A percentile compares a stretch with the other conserved stretches of the same genome.
Evolutionary conservation across 2,888 invertebrate genomes (phyloP).

Genomic region (Seladonia tumulorum): DNA sequence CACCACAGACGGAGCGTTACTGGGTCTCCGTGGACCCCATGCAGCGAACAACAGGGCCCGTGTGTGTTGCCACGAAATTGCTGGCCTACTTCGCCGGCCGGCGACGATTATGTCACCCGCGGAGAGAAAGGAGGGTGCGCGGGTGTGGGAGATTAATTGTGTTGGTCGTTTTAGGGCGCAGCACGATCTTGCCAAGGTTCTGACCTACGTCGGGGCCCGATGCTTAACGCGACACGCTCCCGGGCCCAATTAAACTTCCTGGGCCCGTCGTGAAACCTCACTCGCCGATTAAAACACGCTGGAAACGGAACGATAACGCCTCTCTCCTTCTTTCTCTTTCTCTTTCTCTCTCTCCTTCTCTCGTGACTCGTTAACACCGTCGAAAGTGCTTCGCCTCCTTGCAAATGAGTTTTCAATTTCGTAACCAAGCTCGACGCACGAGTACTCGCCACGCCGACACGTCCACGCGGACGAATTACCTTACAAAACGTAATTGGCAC

Average conservation of each 20-base stretch:
- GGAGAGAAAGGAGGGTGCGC: conserved; percentile 73
- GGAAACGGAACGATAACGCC: conserved; percentile 59
- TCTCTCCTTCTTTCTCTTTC: not conserved
- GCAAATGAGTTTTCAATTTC: conserved; percentile 68
- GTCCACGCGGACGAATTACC: conserved; percentile 16
- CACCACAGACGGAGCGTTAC: not conserved
- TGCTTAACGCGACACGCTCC: conserved; percentile 59
- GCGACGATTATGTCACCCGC: conserved; percentile 70
- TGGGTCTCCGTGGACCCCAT: conserved; percentile 4
- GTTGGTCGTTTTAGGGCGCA: conserved; percentile 67
- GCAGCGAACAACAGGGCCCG: conserved; percentile 30
- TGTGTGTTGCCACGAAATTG: conserved; percentile 43
- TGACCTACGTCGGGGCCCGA: conserved; percentile 51
- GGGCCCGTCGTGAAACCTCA: conserved; percentile 47
- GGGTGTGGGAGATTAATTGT: conserved; percentile 77
- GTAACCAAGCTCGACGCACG: conserved; percentile 50
- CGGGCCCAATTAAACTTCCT: conserved; percentile 56
- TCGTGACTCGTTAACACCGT: conserved; percentile 69
- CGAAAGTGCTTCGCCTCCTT: conserved; percentile 50
- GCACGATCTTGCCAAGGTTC: conserved; percentile 65
- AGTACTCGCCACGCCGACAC: conserved; percentile 18
- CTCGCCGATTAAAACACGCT: conserved; percentile 28
- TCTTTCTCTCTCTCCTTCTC: conserved; percentile 13
- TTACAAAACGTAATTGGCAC: conserved; percentile 14
- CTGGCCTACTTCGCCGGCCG: conserved; percentile 66